Evolutionary conservation across 2,888 invertebrate genomes (phyloP).

Genomic region (Malacosoma neustria): DNA sequence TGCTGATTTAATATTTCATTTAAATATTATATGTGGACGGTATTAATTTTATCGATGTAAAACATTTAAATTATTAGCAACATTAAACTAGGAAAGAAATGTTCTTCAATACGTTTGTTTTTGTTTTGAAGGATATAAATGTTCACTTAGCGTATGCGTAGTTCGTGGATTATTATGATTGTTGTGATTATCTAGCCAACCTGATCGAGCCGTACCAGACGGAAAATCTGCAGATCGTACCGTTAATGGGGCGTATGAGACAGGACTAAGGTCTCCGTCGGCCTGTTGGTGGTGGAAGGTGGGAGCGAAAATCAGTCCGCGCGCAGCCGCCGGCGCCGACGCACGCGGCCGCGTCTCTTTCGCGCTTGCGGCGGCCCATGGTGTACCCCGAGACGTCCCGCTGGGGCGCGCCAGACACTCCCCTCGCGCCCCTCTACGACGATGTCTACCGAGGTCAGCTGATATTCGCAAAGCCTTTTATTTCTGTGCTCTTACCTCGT

Average conservation of each 20-base stretch:
- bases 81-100: too few species aligned
- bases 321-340: slow-evolving; percentile 61
- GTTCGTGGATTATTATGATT: too few species aligned
- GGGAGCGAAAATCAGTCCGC: slow-evolving; percentile 39
- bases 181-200: not conserved
- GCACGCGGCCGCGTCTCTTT: slow-evolving; percentile 40
- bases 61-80: too few species aligned
- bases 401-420: slow-evolving; percentile 76
- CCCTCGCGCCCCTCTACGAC: slow-evolving; percentile 79
- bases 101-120: too few species aligned
- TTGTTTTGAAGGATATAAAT: too few species aligned
- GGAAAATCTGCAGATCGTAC: slow-evolving; percentile 1
- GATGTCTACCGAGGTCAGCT: slow-evolving; percentile 79
- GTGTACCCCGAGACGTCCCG: slow-evolving; percentile 78
- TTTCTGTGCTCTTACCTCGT: slow-evolving; percentile 20
- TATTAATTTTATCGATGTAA: too few species aligned
- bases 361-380: slow-evolving; percentile 64
- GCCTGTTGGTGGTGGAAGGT: slow-evolving; percentile 14
- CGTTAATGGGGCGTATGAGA: not conserved
- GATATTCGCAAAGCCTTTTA: slow-evolving; percentile 41
- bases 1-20: too few species aligned
- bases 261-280: slow-evolving; percentile 5
- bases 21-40: too few species aligned
- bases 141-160: too few species aligned
- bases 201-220: not conserved